phyloP scores from a whole-genome alignment of 2,113 vertebrate species.

The Dolichotis patagonum region DNA sequence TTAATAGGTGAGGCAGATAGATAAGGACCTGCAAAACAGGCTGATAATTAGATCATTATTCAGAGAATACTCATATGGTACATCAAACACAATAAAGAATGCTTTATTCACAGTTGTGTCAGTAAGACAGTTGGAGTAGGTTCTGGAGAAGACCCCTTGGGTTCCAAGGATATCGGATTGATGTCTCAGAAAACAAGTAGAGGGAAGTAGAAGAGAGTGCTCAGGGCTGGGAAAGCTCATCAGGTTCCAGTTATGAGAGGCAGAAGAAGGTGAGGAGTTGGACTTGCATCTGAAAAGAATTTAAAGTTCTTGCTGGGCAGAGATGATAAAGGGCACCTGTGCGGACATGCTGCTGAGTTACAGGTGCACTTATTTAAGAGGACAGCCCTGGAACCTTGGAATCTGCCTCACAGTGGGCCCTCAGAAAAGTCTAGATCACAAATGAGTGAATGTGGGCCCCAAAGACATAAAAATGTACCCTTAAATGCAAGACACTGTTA shows the following conservation, averaged over 20 bases:
- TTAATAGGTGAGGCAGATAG: not conserved
- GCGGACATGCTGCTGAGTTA: not conserved
- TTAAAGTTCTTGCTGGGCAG: not conserved
- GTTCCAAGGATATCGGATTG: not conserved
- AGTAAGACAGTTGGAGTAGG: no score
- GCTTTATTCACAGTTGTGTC: no score
- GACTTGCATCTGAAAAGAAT: not conserved
- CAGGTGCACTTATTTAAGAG: not conserved
- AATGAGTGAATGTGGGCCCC: accelerated
- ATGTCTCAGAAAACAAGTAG: not conserved
- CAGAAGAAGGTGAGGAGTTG: not conserved
- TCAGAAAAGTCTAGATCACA: not conserved
- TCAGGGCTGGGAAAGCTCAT: not conserved
- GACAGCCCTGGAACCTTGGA: not conserved
- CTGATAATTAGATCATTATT: not conserved
- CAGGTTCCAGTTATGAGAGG: not conserved
- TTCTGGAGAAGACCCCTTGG: not conserved
- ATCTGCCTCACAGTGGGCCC: not conserved
- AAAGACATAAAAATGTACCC: not conserved
- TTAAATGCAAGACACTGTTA: not conserved
- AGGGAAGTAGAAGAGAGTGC: not conserved
- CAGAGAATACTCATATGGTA: no score
- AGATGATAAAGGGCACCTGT: not conserved
- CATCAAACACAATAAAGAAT: not conserved
- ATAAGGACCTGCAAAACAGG: not conserved